phyloP scores from a whole-genome alignment of 2,888 invertebrate genomes.

The Amiota minor region DNA sequence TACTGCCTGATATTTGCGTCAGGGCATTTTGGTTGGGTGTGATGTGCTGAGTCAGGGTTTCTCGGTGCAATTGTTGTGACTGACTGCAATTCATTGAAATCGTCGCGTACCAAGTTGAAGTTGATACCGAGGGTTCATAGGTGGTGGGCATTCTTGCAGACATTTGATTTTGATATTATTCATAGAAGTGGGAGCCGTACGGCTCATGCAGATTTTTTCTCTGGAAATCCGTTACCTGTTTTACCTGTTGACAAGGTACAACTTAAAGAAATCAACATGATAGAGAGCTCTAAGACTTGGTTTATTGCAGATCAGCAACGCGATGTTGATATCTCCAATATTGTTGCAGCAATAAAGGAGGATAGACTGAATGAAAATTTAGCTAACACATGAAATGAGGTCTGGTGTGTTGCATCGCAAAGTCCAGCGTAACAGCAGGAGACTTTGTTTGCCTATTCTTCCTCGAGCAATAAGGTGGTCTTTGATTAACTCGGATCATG shows the following conservation, averaged over 20 bases:
- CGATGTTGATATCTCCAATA: background rate
- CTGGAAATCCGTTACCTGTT: background rate
- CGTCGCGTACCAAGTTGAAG: constrained; percentile 27
- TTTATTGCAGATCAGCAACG: constrained; percentile 30
- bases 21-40: too few relatives aligned
- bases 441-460: constrained; percentile 39
- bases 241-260: too few relatives aligned
- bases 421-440: too few relatives aligned
- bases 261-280: constrained; percentile 17
- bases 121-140: too few relatives aligned
- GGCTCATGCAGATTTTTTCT: background rate
- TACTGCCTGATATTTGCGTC: too few relatives aligned
- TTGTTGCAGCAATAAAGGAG: constrained; percentile 24
- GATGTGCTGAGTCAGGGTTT: too few relatives aligned
- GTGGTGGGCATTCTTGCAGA: background rate
- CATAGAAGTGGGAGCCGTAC: background rate
- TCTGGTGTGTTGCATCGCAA: constrained; percentile 35
- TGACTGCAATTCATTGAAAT: constrained; percentile 12
- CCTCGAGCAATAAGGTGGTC: constrained; percentile 38
- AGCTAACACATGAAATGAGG: constrained; percentile 31
- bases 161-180: background rate
- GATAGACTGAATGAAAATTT: constrained; percentile 9
- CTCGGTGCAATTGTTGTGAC: background rate
- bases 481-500: constrained; percentile 36
- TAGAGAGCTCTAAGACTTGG: constrained; percentile 27